Evolutionary conservation across 1,140 invertebrate genomes (phyloP).

Genomic region (Diorhabda carinulata): DNA sequence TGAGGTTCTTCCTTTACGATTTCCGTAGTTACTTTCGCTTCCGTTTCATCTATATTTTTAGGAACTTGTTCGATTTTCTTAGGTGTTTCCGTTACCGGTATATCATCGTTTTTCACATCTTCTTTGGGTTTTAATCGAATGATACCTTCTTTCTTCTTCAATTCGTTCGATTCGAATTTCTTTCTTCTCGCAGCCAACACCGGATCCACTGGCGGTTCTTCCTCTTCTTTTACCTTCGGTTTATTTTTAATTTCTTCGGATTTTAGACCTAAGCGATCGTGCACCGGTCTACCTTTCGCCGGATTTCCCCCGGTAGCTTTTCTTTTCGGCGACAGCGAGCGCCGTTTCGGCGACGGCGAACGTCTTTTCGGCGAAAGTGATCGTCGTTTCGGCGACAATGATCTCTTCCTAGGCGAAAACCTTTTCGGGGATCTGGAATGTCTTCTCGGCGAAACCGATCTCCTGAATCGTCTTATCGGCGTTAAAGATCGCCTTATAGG

Average conservation of each 20-base stretch:
- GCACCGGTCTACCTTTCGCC: conserved; percentile 26
- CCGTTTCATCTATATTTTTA: not conserved
- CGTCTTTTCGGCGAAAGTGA: conserved; percentile 20
- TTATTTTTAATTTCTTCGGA: conserved; percentile 23
- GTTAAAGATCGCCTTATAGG: conserved; percentile 20
- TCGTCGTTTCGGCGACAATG: conserved; percentile 15
- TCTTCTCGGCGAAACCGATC: conserved; percentile 14
- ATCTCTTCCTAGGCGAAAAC: conserved; percentile 27
- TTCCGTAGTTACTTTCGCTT: not conserved
- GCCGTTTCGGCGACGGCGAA: conserved; percentile 19
- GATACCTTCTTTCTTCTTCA: conserved; percentile 40
- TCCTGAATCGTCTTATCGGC: conserved; percentile 5
- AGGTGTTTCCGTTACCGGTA: not conserved
- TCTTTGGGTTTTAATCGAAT: conserved; percentile 43
- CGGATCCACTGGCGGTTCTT: conserved; percentile 36
- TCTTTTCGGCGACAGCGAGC: conserved; percentile 29
- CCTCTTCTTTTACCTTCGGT: conserved; percentile 24
- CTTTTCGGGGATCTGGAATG: conserved; percentile 7
- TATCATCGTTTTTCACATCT: conserved; percentile 7
- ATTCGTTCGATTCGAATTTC: conserved; percentile 43
- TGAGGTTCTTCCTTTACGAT: not conserved
- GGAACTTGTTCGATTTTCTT: not conserved
- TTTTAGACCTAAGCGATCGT: conserved; percentile 31
- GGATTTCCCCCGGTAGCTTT: conserved; percentile 18
- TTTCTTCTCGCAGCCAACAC: conserved; percentile 42